A percentile compares a stretch with the other conserved stretches of the same genome.
Evolutionary conservation across 2,888 invertebrate species (phyloP).

Genomic region (Sceliomorpha sp.): DNA sequence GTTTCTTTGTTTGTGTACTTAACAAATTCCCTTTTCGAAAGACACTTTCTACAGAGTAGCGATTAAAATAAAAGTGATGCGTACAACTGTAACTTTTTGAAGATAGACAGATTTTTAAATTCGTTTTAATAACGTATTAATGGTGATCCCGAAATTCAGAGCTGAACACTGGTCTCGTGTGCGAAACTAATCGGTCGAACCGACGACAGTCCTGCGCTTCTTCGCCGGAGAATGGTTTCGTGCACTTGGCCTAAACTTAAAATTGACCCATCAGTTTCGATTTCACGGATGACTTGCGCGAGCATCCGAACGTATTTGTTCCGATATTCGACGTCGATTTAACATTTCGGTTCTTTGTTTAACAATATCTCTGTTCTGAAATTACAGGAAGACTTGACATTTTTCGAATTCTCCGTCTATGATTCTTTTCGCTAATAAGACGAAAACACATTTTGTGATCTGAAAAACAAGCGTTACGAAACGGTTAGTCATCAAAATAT

Average conservation of each 20-base stretch:
- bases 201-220: constrained; percentile 25
- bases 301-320: constrained; percentile 49
- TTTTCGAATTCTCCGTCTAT: too few species aligned
- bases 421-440: constrained; percentile 32
- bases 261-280: constrained; percentile 56
- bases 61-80: too few species aligned
- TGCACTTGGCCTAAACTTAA: constrained; percentile 36
- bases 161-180: constrained; percentile 37
- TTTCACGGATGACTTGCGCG: constrained; percentile 51
- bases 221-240: constrained; percentile 11
- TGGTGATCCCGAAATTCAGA: constrained; percentile 50
- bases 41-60: too few species aligned
- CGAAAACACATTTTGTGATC: too few species aligned
- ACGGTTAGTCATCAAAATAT: constrained; percentile 35
- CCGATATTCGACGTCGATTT: constrained; percentile 36
- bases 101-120: too few species aligned
- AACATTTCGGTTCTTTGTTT: constrained; percentile 23
- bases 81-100: too few species aligned
- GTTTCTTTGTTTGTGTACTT: too few species aligned
- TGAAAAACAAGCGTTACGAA: constrained; percentile 17
- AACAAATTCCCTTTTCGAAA: too few species aligned
- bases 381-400: constrained; percentile 39
- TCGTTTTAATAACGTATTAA: constrained; percentile 50
- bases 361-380: constrained; percentile 26
- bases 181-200: constrained; percentile 35